Evolutionary conservation across 2,113 vertebrate species (phyloP), one percentile per base, ranked within the genome.

Genomic region (Alethe castanea): DNA sequence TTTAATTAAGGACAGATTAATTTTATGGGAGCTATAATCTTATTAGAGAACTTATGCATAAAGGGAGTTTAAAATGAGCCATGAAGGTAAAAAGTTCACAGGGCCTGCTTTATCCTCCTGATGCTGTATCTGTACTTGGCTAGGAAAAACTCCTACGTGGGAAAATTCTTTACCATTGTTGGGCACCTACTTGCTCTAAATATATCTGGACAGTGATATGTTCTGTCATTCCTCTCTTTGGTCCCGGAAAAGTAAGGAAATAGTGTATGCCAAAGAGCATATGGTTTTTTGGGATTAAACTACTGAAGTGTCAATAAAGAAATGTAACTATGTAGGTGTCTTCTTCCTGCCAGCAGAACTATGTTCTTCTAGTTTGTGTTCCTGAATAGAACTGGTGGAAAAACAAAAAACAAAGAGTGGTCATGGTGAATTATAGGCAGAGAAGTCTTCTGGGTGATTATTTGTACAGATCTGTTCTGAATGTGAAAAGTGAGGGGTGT

Each of bases 201-300:
- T 57, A 36, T 40, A 47, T 9, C 19, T 40, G n/a, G 23, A 26
- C 18, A 54, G 28, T 38, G 23, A 7, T 50, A 35, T 25, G 23
- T 42, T 62, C 29, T 89, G 18, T 33, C 0, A 1, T 56, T 40
- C 40, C 66, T 73, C 13, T 31, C 20, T 22, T 33, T 62, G 5
- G 5, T 54, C 8, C 29, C 67, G 44, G 11, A 22, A 47, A 79
- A 8, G 13, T 20, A 79, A 79, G 29, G 53, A 61, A 60, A 60
- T 65, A 7, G 2, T 26, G 1, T 35, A 59, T 40, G 14, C 3
- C 44, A 59, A 81, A 65, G 2, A 67, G 4, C 14, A 17, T 50
- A 26, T 17, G 4, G 3, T 11, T 28, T 47, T 57, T 36, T 3
- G 1, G 1, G 2, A 14, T 79, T 28, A 86, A 69, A 36, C 0